Percentiles rank a stretch among this genome's conserved stretches.
Conservation (phyloP, 2,113 vertebrate genomes). For the Osmerus eperlanus region DNA sequence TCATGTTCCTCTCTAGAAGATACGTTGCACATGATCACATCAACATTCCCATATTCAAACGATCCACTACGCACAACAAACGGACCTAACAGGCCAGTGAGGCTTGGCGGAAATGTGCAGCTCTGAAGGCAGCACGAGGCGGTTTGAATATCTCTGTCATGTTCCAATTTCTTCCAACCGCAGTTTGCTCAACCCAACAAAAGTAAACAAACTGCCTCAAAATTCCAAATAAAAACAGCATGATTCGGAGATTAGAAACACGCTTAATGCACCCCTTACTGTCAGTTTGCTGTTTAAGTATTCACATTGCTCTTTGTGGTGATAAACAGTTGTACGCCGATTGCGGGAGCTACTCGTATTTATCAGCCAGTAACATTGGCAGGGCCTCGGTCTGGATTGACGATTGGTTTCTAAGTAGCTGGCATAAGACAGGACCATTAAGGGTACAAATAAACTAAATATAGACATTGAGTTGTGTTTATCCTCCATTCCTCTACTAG, state of each 20-base stretch:
- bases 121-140: not conserved
- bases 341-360: slow-evolving; percentile 4
- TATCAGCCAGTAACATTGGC: not conserved
- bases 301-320: slow-evolving; percentile 14
- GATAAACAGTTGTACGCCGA: slow-evolving; percentile 20
- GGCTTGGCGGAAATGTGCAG: not conserved
- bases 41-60: slow-evolving; percentile 26
- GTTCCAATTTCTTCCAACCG: slow-evolving; percentile 33
- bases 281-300: slow-evolving; percentile 19
- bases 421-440: not conserved
- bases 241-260: slow-evolving; percentile 27
- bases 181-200: slow-evolving; percentile 44
- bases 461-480: slow-evolving; percentile 11
- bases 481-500: too few relatives aligned
- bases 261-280: slow-evolving; percentile 27
- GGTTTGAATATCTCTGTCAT: slow-evolving; percentile 22
- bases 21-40: slow-evolving; percentile 47
- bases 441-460: not conserved
- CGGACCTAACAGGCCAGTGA: slow-evolving; percentile 9
- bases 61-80: not conserved
- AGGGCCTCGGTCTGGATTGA: not conserved
- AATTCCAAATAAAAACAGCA: slow-evolving; percentile 31
- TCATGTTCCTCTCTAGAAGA: slow-evolving; percentile 39
- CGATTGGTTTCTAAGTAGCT: not conserved
- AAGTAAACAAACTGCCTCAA: slow-evolving; percentile 42